Percentiles rank a stretch among this genome's conserved stretches.
phyloP scores from a whole-genome alignment of 2,113 vertebrate genomes.

The Amphilophus citrinellus region DNA sequence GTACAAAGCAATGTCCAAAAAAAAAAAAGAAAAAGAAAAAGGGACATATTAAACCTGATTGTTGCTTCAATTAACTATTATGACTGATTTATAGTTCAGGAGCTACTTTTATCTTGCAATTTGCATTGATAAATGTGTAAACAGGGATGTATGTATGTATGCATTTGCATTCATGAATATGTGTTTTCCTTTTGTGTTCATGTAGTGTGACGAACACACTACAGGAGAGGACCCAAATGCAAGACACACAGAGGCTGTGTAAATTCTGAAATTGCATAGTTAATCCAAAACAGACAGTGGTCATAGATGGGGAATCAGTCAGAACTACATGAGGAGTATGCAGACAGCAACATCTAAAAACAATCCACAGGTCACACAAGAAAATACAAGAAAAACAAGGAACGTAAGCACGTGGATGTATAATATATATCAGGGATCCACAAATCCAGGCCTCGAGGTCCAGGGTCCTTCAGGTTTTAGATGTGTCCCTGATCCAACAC shows the following conservation, averaged over 20 bases:
- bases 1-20: neutral
- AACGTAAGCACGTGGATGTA: too few species aligned
- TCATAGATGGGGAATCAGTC: neutral
- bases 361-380: neutral
- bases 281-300: neutral
- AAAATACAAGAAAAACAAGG: neutral
- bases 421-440: too few species aligned
- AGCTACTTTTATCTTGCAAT: conserved; percentile 16
- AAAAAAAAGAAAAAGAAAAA: neutral
- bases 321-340: neutral
- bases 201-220: neutral
- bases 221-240: neutral
- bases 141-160: conserved; percentile 15
- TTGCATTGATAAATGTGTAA: conserved; percentile 3
- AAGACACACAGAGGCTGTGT: neutral
- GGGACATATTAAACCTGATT: neutral
- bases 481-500: too few species aligned
- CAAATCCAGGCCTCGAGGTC: too few species aligned
- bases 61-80: neutral
- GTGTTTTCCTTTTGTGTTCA: conserved; percentile 9
- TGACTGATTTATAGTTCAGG: neutral
- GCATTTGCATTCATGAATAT: conserved; percentile 22
- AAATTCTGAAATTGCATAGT: neutral
- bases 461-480: too few species aligned
- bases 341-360: neutral